These are phyloP conservation scores for Myripristis murdjan DNA, from an alignment of 2,797 vertebrate species.

Conservation along the genomic window DNA sequence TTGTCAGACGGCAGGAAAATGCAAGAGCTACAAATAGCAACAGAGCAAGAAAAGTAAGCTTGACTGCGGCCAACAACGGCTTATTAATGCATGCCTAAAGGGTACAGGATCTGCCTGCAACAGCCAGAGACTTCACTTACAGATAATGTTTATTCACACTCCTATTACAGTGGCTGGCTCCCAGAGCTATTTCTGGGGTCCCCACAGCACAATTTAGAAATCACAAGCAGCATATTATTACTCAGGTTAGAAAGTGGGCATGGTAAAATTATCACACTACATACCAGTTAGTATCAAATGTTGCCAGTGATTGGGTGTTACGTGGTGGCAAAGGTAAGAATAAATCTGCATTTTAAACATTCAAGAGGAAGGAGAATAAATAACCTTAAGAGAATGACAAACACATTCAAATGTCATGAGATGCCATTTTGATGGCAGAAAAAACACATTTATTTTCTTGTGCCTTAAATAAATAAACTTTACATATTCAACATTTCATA, in stretches of 20 bases:
- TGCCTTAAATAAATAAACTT: conserved; percentile 56
- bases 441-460: neutral
- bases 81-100: conserved; percentile 47
- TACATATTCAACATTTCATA: conserved; percentile 29
- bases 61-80: conserved; percentile 28
- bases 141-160: conserved; percentile 31
- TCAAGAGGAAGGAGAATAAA: no score
- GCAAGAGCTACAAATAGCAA: conserved; percentile 28
- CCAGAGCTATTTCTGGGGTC: neutral
- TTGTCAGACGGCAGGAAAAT: conserved; percentile 15
- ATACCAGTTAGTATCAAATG: no score
- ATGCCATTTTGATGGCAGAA: conserved; percentile 11
- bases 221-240: neutral
- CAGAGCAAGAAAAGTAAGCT: conserved; percentile 16
- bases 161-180: neutral
- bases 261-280: no score
- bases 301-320: neutral
- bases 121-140: conserved; percentile 33
- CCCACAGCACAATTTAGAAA: neutral
- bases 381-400: conserved; percentile 8
- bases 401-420: conserved; percentile 14
- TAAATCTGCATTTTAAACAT: neutral
- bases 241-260: no score
- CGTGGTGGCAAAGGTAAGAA: neutral
- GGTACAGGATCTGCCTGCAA: conserved; percentile 26